These are phyloP conservation scores for Sebastes minor DNA, from an alignment of 2,797 vertebrate genomes.

Conservation along the genomic window DNA sequence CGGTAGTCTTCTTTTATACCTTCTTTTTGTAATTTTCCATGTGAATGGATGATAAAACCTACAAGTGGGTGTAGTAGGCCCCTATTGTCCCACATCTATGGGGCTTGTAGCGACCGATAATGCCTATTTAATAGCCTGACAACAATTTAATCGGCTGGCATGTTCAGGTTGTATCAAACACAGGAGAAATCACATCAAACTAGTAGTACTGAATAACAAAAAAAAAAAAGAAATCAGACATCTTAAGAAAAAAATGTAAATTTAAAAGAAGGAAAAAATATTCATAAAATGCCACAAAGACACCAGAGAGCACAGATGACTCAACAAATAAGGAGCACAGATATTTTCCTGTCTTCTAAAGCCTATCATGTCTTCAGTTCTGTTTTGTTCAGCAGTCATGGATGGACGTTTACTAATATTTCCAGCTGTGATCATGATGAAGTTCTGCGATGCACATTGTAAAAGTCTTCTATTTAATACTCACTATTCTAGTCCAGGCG, in stretches of 20 bases:
- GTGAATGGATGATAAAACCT: too few relatives aligned
- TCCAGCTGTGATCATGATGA: slow-evolving; percentile 27
- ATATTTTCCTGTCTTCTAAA: slow-evolving; percentile 1
- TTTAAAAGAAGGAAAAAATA: background rate
- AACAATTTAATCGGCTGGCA: background rate
- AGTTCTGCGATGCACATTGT: slow-evolving; percentile 4
- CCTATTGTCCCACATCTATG: too few relatives aligned
- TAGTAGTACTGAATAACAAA: background rate
- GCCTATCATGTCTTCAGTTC: background rate
- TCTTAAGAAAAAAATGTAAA: background rate
- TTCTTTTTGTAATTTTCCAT: too few relatives aligned
- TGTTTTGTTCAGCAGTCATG: background rate
- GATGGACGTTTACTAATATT: background rate
- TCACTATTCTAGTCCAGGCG: slow-evolving; percentile 41
- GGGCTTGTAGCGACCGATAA: too few relatives aligned
- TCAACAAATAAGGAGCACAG: background rate
- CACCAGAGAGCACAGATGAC: background rate
- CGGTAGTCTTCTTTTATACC: too few relatives aligned
- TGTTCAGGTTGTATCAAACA: background rate
- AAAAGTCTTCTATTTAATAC: slow-evolving; percentile 33
- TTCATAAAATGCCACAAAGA: background rate
- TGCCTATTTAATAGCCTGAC: too few relatives aligned
- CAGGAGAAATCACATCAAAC: background rate
- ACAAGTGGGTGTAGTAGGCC: too few relatives aligned
- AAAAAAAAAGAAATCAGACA: background rate